Conservation (phyloP, 2,113 vertebrate species). For the Myrmecophaga tridactyla region DNA sequence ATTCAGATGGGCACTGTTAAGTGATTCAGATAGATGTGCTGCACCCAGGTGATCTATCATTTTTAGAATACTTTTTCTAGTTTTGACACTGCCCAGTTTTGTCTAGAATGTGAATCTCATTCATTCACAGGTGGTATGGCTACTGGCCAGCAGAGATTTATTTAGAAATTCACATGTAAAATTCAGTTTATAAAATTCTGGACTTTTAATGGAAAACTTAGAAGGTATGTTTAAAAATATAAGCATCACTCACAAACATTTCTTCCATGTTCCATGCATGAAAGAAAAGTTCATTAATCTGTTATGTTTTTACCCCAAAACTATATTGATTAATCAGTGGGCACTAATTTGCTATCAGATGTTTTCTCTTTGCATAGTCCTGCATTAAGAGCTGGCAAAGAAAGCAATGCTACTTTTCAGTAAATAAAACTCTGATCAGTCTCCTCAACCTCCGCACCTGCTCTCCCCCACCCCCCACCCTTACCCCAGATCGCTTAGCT, state of each 20-base stretch:
- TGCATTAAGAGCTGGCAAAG: neutral
- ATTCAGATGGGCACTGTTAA: constrained; percentile 34
- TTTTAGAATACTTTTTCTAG: neutral
- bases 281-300: neutral
- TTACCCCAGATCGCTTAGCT: no score
- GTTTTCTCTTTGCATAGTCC: neutral
- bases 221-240: neutral
- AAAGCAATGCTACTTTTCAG: neutral
- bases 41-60: constrained; percentile 52
- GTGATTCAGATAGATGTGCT: constrained; percentile 57
- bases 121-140: neutral
- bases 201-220: neutral
- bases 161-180: neutral
- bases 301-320: neutral
- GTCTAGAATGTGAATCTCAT: neutral
- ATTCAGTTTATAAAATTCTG: constrained; percentile 17
- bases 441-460: no score
- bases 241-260: neutral
- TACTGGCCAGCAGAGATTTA: neutral
- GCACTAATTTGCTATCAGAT: neutral
- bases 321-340: neutral
- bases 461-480: no score
- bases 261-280: neutral
- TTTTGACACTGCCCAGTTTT: constrained; percentile 32
- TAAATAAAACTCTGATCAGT: neutral